Base-by-base conservation (phyloP, 2,797 vertebrate genomes). In the Sorex maritimensis region DNA sequence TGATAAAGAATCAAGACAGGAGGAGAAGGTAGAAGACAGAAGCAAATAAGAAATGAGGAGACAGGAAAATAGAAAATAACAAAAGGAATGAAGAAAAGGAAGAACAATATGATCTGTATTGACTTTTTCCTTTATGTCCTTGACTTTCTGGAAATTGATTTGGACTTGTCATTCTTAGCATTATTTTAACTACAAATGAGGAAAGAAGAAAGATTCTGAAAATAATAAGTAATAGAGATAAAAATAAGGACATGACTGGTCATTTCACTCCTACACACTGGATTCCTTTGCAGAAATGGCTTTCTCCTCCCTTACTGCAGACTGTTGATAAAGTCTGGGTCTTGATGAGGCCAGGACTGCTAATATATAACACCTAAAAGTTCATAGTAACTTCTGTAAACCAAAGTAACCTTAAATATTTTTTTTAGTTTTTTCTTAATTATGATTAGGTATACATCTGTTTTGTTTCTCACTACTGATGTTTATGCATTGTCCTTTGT, bases 361-460 rank as follows among this genome's bases (percentile, higher is more conserved):
- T 46, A 90, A 21, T 69, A 61, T 71, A 44, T 77, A 61, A 88
- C 30, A 75, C 5, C 65, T 6, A 55, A 73, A 15, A 63, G 14
- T 23, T 73, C 41, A 10, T 68, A 73, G 63, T 34, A 65, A 69
- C 82, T 81, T 55, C 88, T 65, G 84, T 49, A 44, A 44, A 44
- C 41, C 41, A 44, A 44, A 44, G 41, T 44, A 44, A 44, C 41
- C 2, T 44, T 44, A 44, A 5, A 44, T 28, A 9, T n/a, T 19
- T 74, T 90, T 24, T 44, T 86, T 46, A 17, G n/a, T 84, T 91
- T 71, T 80, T 71, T 1, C 83, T 91, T 69, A 44, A 44, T 44
- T 26, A 71, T 90, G 77, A 61, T 84, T 86, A 84, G 81, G 23
- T 52, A 28, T 87, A 24, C 81, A 63, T 24, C 23, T 80, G 5